Evolutionary conservation across 2,888 invertebrate species (phyloP), one percentile per base, ranked within the genome.

Genomic region (Meteorus cinctellus): DNA sequence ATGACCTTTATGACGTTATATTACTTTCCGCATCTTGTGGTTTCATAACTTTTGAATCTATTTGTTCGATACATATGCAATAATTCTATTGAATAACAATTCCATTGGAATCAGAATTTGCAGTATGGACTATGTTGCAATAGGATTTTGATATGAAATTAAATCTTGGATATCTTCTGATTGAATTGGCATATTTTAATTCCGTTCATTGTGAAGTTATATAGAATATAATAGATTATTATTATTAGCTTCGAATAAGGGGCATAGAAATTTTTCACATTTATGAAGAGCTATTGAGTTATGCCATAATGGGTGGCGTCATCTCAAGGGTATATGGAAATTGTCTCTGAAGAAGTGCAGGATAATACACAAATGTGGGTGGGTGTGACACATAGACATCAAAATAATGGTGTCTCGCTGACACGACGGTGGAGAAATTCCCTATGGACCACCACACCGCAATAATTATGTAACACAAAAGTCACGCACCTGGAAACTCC

Each of bases 381-480:
- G 51, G 51, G 51, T 59, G 51, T 12, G 59, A 24, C 69, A 67
- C 41, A 55, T 24, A 69, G 55, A 16, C 34, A 69, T 34, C 6
- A 16, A 14, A 69, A 36, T 69, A 29, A 69, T 69, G 60, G 41
- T 31, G 24, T 59, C 71, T 77, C 67, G 41, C 62, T 65, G 67
- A 74, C 66, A 41, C 59, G 51, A 67, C 16, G 19, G 55, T 10
- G 24, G 10, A 51, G 19, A 41, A 29, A 72, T 67, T 41, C 29
- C 29, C 19, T 19, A 62, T 4, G 45, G 36, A 5, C 29, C 45
- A 34, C 24, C 10, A 59, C 24, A 55, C 62, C 14, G 27, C 19
- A 59, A 72, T 69, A 76, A 66, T 76, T 78, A 73, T 75, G 31
- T 48, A 55, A 63, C 34, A 67, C 63, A 51, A 72, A 76, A 51